Conservation (phyloP, 2,113 vertebrate species). For the Lucifuga dentata region DNA sequence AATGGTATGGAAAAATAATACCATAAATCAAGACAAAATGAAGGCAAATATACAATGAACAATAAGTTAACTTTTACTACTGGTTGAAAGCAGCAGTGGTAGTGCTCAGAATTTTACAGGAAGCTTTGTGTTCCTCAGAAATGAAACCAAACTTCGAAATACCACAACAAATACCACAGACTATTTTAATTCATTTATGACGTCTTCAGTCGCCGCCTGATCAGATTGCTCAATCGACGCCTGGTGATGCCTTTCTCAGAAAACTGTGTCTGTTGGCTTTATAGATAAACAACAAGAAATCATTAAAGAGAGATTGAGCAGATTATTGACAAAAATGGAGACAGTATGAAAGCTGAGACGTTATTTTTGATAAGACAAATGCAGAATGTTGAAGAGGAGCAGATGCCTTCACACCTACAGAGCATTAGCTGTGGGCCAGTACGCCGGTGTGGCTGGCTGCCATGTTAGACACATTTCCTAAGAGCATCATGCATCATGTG, state of each 20-base stretch:
- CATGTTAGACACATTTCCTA: conserved; percentile 38
- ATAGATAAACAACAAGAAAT: conserved; percentile 47
- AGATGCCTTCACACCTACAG: conserved; percentile 45
- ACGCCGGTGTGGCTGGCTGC: conserved; percentile 38
- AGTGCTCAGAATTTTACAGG: not conserved
- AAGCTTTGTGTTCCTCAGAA: conserved; percentile 13
- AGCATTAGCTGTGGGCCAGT: conserved; percentile 38
- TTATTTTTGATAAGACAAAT: conserved; percentile 5
- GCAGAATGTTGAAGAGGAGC: conserved; percentile 49
- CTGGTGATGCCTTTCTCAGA: conserved; percentile 54
- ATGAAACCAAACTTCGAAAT: conserved; percentile 1
- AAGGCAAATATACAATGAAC: not conserved
- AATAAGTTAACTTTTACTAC: no score
- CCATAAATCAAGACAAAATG: no score
- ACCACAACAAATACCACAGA: no score
- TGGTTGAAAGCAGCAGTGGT: conserved; percentile 10
- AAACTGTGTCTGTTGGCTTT: conserved; percentile 64
- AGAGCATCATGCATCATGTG: conserved; percentile 28
- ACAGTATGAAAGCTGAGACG: not conserved
- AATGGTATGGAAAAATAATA: no score
- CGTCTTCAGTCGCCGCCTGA: conserved; percentile 69
- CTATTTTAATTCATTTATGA: conserved; percentile 20
- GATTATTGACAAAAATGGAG: not conserved
- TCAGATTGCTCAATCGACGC: conserved; percentile 64
- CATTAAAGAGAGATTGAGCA: conserved; percentile 23